phyloP scores from a whole-genome alignment of 2,113 vertebrate species.

The Thamnaconus septentrionalis region DNA sequence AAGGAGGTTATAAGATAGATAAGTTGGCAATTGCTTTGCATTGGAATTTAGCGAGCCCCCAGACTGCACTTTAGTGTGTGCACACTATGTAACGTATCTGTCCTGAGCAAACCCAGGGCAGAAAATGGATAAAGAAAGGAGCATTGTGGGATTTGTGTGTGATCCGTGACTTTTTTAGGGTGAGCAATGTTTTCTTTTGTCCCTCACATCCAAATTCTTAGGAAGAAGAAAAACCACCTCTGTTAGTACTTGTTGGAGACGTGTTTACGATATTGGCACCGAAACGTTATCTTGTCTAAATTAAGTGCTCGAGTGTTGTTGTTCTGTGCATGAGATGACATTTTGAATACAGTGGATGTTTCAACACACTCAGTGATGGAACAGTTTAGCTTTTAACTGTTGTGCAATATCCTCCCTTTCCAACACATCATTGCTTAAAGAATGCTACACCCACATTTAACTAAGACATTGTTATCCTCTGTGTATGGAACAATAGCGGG shows the following conservation, averaged over 20 bases:
- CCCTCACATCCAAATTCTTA: neutral
- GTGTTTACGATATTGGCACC: neutral
- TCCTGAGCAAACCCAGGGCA: slow-evolving; percentile 41
- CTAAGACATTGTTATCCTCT: slow-evolving; percentile 53
- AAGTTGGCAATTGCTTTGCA: slow-evolving; percentile 35
- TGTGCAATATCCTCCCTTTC: slow-evolving; percentile 78
- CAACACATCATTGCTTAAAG: slow-evolving; percentile 55
- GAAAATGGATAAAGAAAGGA: slow-evolving; percentile 33
- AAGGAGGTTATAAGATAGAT: slow-evolving; percentile 27
- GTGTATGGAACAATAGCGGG: slow-evolving; percentile 39
- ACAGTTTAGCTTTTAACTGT: slow-evolving; percentile 61
- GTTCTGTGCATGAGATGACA: slow-evolving; percentile 48
- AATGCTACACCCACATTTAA: slow-evolving; percentile 63
- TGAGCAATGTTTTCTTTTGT: slow-evolving; percentile 25
- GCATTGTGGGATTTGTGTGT: slow-evolving; percentile 33
- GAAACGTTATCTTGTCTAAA: slow-evolving; percentile 3
- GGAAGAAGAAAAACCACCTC: neutral
- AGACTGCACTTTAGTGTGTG: slow-evolving; percentile 20
- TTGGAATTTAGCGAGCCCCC: slow-evolving; percentile 45
- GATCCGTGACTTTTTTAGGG: slow-evolving; percentile 30
- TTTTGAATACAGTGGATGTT: slow-evolving; percentile 67
- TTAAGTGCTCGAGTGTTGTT: slow-evolving; percentile 17
- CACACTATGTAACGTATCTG: slow-evolving; percentile 35
- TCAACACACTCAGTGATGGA: slow-evolving; percentile 71
- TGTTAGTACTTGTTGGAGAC: neutral